Evolutionary conservation across 2,113 vertebrate genomes (phyloP).

Genomic region (Pao palembangensis): DNA sequence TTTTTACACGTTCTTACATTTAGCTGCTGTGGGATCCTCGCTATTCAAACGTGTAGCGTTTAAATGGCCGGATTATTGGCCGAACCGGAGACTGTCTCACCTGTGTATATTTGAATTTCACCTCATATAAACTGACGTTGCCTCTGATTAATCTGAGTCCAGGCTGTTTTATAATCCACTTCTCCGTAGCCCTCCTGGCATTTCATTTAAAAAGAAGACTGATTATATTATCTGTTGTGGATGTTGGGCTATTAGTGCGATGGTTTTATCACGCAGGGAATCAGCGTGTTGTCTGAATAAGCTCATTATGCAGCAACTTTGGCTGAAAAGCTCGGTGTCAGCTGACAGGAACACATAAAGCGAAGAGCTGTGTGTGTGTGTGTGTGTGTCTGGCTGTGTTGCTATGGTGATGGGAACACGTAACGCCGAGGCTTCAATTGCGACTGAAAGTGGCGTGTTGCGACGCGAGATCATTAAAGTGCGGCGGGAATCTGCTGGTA

Average conservation of each 20-base stretch:
- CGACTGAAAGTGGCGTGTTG: slow-evolving; percentile 5
- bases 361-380: no score
- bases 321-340: slow-evolving; percentile 22
- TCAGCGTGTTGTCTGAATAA: slow-evolving; percentile 20
- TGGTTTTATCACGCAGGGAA: slow-evolving; percentile 21
- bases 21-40: no score
- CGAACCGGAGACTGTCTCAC: no score
- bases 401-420: background rate
- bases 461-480: slow-evolving; percentile 29
- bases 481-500: background rate
- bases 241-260: slow-evolving; percentile 23
- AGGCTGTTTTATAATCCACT: slow-evolving; percentile 41
- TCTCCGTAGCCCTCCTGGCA: slow-evolving; percentile 34
- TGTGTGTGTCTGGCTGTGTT: no score
- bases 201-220: slow-evolving; percentile 23
- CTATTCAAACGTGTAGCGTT: no score
- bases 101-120: background rate
- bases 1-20: no score
- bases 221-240: slow-evolving; percentile 44
- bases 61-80: background rate
- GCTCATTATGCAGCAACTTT: slow-evolving; percentile 7
- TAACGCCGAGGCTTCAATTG: slow-evolving; percentile 16
- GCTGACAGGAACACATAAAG: background rate
- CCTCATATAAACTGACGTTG: slow-evolving; percentile 3
- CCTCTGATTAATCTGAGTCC: slow-evolving; percentile 38